Conservation (phyloP, 2,797 vertebrate genomes). For the Syncerus caffer region DNA sequence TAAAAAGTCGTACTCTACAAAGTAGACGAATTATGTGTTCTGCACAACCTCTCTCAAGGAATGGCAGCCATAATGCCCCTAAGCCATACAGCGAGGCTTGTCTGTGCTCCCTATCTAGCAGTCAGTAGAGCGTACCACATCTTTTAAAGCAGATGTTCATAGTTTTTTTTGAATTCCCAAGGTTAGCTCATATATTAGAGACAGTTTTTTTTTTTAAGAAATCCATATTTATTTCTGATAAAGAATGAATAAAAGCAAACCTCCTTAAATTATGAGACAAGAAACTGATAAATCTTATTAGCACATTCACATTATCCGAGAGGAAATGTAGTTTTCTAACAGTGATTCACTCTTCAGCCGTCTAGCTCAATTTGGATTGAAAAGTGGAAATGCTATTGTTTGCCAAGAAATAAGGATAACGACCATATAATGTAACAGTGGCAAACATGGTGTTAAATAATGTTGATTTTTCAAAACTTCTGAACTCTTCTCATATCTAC, state of each 20-base stretch:
- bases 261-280: slow-evolving; percentile 37
- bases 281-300: slow-evolving; percentile 44
- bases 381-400: slow-evolving; percentile 47
- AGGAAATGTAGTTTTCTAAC: slow-evolving; percentile 60
- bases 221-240: slow-evolving; percentile 45
- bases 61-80: not conserved
- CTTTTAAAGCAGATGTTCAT: not conserved
- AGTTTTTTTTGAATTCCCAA: not conserved
- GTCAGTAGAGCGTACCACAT: not conserved
- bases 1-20: not conserved
- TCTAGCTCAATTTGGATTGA: slow-evolving; percentile 41
- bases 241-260: slow-evolving; percentile 57
- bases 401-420: slow-evolving; percentile 50
- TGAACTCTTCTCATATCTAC: not conserved
- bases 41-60: not conserved
- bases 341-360: slow-evolving; percentile 22
- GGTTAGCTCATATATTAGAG: slow-evolving; percentile 42
- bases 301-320: slow-evolving; percentile 29
- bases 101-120: not conserved
- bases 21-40: not conserved
- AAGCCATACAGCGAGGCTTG: not conserved
- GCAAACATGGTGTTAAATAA: slow-evolving; percentile 4
- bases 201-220: not conserved
- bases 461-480: slow-evolving; percentile 51
- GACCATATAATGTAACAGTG: not conserved